Evolutionary conservation across 2,797 vertebrate genomes (phyloP).

Genomic region (Carduelis carduelis): DNA sequence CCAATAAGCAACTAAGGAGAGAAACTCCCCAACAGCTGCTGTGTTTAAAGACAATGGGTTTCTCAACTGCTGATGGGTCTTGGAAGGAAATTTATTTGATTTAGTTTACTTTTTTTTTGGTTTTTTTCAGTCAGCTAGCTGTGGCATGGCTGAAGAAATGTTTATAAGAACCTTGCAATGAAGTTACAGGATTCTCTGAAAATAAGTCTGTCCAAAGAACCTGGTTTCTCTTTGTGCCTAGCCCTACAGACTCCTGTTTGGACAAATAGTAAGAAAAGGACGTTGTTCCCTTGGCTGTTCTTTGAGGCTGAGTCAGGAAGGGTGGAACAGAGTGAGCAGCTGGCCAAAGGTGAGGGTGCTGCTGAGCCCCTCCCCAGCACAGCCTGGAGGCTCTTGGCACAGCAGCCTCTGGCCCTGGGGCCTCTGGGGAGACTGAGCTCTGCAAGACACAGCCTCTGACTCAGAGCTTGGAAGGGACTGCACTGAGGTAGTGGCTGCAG

Average conservation of each 20-base stretch:
- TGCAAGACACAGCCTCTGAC: neutral
- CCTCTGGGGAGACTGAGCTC: neutral
- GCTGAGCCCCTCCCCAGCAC: neutral
- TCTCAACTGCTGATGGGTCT: neutral
- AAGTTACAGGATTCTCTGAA: neutral
- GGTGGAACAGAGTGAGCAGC: neutral
- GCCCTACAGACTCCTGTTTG: neutral
- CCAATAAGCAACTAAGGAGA: neutral
- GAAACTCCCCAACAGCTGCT: neutral
- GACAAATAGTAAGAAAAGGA: neutral
- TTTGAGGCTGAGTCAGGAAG: constrained; percentile 19
- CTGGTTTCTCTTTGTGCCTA: neutral
- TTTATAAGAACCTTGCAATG: neutral
- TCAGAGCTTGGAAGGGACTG: neutral
- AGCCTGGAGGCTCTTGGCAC: neutral
- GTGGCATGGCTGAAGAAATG: neutral
- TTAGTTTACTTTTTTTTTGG: neutral
- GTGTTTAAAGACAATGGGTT: neutral
- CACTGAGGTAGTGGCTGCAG: neutral
- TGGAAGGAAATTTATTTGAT: neutral
- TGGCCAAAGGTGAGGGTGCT: constrained; percentile 38
- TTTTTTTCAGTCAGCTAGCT: neutral
- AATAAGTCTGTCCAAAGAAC: neutral
- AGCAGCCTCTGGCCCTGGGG: neutral
- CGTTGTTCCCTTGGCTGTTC: neutral